Evolutionary conservation across 1,140 invertebrate species (phyloP).

Genomic region (Atta texana): DNA sequence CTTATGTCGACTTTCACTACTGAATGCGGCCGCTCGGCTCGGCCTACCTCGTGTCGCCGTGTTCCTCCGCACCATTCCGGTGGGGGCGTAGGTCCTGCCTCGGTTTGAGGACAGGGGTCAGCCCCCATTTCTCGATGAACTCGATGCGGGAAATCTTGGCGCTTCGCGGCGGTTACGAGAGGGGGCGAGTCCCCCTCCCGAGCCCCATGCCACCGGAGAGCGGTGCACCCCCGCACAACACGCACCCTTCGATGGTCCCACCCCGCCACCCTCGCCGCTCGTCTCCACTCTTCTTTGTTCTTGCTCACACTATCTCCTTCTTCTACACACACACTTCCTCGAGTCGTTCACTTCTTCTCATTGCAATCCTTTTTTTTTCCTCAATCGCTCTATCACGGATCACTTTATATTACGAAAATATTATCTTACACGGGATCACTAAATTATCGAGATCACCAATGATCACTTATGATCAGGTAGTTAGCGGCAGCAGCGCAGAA

Average conservation of each 20-base stretch:
- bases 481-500: slow-evolving; percentile 73
- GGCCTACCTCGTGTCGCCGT: slow-evolving; percentile 89
- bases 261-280: slow-evolving; percentile 72
- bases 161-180: slow-evolving; percentile 86
- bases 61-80: slow-evolving; percentile 89
- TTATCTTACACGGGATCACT: slow-evolving; percentile 63
- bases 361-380: not conserved
- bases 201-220: slow-evolving; percentile 84
- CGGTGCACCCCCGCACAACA: slow-evolving; percentile 81
- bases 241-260: slow-evolving; percentile 79
- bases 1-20: slow-evolving; percentile 40
- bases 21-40: slow-evolving; percentile 28
- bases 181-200: slow-evolving; percentile 86
- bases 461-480: slow-evolving; percentile 67
- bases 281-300: slow-evolving; percentile 67
- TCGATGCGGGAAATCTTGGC: slow-evolving; percentile 98
- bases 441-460: slow-evolving; percentile 59
- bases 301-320: slow-evolving; percentile 30
- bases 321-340: slow-evolving; percentile 4
- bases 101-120: slow-evolving; percentile 97
- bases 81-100: slow-evolving; percentile 95
- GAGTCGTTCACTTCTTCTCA: slow-evolving; percentile 20
- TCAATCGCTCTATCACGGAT: not conserved
- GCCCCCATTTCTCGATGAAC: slow-evolving; percentile 97
- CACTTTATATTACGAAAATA: slow-evolving; percentile 40